Percentiles rank a stretch among this genome's conserved stretches.
Conservation (phyloP, 1,140 invertebrate species). For the Sycobia sp. region DNA sequence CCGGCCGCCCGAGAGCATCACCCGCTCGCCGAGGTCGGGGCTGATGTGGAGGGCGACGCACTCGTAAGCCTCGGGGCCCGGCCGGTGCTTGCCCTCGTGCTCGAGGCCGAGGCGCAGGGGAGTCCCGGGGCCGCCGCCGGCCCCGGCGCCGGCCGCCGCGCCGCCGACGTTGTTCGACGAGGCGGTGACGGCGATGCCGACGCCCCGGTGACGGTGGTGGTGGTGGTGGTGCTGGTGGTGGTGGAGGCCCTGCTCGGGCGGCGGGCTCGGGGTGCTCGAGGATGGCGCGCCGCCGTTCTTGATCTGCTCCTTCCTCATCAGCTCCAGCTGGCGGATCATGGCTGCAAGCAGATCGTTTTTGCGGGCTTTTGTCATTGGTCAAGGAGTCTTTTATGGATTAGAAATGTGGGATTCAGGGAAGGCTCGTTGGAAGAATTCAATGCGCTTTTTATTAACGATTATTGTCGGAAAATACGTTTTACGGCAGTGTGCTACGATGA, state of each 20-base stretch:
- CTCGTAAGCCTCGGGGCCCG: conserved; percentile 68
- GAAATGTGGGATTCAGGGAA: no score
- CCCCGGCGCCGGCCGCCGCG: conserved; percentile 30
- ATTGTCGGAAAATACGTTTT: no score
- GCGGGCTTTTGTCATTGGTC: no score
- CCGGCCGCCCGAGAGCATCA: conserved; percentile 83
- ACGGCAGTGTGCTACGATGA: no score
- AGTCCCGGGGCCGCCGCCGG: conserved; percentile 26
- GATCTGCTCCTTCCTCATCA: conserved; percentile 74
- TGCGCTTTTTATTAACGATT: no score
- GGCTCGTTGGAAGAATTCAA: no score
- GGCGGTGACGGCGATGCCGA: no score
- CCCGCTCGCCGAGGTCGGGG: conserved; percentile 85
- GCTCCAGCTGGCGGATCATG: conserved; percentile 78
- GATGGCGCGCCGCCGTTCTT: conserved; percentile 61
- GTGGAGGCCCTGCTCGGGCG: conserved; percentile 33
- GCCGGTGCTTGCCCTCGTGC: background rate
- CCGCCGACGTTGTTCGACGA: conserved; percentile 38
- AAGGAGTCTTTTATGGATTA: no score
- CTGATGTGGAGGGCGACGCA: conserved; percentile 87
- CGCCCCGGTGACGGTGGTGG: no score
- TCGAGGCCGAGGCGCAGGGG: background rate
- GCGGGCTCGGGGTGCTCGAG: conserved; percentile 47
- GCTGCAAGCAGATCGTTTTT: conserved; percentile 61
- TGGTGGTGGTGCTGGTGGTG: no score